phyloP scores from a whole-genome alignment of 2,888 invertebrate species.

The Luffia ferchaultella region DNA sequence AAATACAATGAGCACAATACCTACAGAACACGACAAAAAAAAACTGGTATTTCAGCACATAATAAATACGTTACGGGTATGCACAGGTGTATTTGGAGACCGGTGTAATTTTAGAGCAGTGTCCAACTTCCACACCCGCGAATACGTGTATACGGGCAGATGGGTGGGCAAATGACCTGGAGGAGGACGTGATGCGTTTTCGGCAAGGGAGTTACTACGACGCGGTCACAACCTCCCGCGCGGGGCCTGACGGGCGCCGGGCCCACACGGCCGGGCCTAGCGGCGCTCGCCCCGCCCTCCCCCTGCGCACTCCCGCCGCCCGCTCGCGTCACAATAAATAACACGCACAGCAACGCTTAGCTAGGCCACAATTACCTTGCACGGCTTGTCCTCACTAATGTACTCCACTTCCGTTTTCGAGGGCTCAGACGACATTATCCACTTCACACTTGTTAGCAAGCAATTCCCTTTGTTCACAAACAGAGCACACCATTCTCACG shows the following conservation, averaged over 20 bases:
- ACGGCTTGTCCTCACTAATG: constrained; percentile 54
- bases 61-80: too few relatives aligned
- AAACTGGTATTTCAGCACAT: too few relatives aligned
- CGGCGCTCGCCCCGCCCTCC: constrained; percentile 65
- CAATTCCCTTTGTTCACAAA: constrained; percentile 56
- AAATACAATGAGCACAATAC: not conserved
- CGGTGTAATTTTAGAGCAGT: not conserved
- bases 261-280: constrained; percentile 59
- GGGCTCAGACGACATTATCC: constrained; percentile 64
- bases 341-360: constrained; percentile 22
- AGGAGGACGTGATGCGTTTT: constrained; percentile 49
- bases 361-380: constrained; percentile 52
- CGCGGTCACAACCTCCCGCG: constrained; percentile 69
- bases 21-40: too few relatives aligned
- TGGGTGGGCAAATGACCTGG: constrained; percentile 24
- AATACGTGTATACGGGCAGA: constrained; percentile 13
- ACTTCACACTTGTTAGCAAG: constrained; percentile 48
- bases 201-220: constrained; percentile 62
- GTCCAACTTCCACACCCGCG: constrained; percentile 5
- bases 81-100: too few relatives aligned
- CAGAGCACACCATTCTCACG: constrained; percentile 59
- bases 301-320: constrained; percentile 59
- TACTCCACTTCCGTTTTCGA: constrained; percentile 58
- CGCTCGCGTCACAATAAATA: constrained; percentile 42
- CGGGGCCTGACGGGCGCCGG: constrained; percentile 66